Conservation (phyloP, 1,140 invertebrate species). For the Drosophila tsacasi region DNA sequence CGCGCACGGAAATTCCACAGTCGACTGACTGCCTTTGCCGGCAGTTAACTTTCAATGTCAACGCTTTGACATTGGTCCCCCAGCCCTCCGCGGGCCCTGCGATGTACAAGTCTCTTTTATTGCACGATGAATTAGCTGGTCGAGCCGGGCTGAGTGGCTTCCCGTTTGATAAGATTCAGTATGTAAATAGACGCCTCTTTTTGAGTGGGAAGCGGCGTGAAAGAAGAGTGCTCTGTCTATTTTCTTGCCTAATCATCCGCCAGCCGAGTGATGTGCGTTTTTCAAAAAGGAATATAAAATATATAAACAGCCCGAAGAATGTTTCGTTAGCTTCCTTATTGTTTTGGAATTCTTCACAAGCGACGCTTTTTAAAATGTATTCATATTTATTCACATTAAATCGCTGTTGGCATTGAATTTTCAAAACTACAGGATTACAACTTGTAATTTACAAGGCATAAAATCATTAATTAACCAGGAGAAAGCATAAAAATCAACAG, state of each 20-base stretch:
- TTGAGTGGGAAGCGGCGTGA: conserved; percentile 5
- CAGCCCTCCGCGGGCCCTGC: conserved; percentile 25
- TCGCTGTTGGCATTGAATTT: background rate
- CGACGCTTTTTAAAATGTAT: background rate
- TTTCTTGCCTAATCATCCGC: conserved; percentile 7
- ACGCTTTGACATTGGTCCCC: conserved; percentile 56
- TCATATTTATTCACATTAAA: background rate
- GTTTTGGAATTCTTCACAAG: background rate
- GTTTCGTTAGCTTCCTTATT: conserved; percentile 2
- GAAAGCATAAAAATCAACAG: too few species aligned
- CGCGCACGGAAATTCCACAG: conserved; percentile 64
- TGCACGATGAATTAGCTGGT: conserved; percentile 36
- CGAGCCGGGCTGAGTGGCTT: conserved; percentile 25
- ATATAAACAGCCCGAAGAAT: background rate
- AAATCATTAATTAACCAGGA: too few species aligned
- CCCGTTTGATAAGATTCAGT: conserved; percentile 49
- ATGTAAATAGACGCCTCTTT: conserved; percentile 50
- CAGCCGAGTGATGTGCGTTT: background rate
- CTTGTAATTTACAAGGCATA: too few species aligned
- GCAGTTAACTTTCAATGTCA: conserved; percentile 69
- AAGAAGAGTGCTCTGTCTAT: conserved; percentile 8
- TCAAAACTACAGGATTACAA: too few species aligned
- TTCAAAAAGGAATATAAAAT: background rate
- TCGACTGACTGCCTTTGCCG: conserved; percentile 48
- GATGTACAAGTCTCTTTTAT: conserved; percentile 29